Evolutionary conservation across 2,888 invertebrate genomes (phyloP).

Genomic region (Andricus curvator): DNA sequence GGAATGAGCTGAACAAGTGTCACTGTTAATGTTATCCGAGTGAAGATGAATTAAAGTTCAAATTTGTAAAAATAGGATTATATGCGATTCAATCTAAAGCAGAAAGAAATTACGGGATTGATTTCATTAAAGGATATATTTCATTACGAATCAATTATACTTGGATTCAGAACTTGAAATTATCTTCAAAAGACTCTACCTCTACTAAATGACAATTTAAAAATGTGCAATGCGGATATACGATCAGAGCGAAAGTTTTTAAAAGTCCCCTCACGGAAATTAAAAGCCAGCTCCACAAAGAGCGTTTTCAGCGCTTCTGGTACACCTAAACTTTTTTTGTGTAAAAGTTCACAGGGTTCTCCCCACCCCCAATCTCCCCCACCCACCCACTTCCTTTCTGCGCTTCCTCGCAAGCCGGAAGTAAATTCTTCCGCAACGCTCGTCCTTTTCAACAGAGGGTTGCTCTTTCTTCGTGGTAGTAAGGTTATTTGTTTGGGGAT

Average conservation of each 20-base stretch:
- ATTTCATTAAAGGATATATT: too few species aligned
- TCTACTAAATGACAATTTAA: background rate
- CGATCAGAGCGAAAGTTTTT: background rate
- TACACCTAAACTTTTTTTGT: background rate
- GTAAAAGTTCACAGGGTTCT: background rate
- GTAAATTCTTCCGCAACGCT: conserved; percentile 16
- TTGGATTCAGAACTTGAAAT: background rate
- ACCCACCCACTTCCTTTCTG: background rate
- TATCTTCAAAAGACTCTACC: background rate
- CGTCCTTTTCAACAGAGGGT: background rate
- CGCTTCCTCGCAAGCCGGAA: conserved; percentile 3
- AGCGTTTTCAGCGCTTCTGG: background rate
- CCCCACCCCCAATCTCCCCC: background rate
- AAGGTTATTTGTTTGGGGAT: background rate
- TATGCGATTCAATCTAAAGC: too few species aligned
- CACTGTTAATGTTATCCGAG: background rate
- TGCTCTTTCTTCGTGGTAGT: background rate
- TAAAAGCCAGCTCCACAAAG: background rate
- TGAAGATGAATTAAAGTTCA: too few species aligned
- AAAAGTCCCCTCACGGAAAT: background rate
- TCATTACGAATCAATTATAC: background rate
- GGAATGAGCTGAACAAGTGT: conserved; percentile 3
- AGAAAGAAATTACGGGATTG: too few species aligned
- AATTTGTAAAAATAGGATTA: too few species aligned
- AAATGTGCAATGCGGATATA: background rate